A percentile compares a stretch with the other conserved stretches of the same genome.
Evolutionary conservation across 1,140 invertebrate species (phyloP).

Genomic region (Epicauta chinensis): DNA sequence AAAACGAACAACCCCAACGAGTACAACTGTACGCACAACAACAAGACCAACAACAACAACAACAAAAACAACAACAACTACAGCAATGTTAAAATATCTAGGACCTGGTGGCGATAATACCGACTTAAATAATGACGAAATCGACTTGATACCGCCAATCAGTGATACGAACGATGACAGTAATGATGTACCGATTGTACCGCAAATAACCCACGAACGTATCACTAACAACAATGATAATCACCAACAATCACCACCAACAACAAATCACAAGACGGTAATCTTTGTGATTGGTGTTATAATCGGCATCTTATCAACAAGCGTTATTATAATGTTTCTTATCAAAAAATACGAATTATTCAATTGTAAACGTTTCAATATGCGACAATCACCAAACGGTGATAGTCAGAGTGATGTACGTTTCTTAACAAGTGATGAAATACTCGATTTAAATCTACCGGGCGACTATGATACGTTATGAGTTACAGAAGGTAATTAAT

Average conservation of each 20-base stretch:
- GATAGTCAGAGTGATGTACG: conserved; percentile 48
- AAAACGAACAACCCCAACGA: neutral
- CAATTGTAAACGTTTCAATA: neutral
- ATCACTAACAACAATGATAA: neutral
- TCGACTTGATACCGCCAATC: neutral
- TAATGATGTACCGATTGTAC: neutral
- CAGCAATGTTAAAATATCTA: neutral
- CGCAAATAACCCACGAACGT: neutral
- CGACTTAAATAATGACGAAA: neutral
- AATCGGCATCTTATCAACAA: conserved; percentile 5
- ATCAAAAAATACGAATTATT: conserved; percentile 2
- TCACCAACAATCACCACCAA: neutral
- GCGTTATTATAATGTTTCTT: conserved; percentile 8
- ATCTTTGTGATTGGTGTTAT: conserved; percentile 8
- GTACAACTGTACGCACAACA: neutral
- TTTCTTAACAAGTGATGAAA: conserved; percentile 50
- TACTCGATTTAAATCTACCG: conserved; percentile 49
- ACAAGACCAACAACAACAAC: neutral
- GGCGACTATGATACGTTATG: conserved; percentile 24
- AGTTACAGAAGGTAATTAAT: neutral
- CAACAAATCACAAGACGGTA: neutral
- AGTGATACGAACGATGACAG: neutral
- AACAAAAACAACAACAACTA: neutral
- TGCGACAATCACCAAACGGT: conserved; percentile 18
- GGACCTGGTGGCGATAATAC: neutral